Evolutionary conservation across 2,888 invertebrate species (phyloP).

Genomic region (Melangyna quadrimaculata): DNA sequence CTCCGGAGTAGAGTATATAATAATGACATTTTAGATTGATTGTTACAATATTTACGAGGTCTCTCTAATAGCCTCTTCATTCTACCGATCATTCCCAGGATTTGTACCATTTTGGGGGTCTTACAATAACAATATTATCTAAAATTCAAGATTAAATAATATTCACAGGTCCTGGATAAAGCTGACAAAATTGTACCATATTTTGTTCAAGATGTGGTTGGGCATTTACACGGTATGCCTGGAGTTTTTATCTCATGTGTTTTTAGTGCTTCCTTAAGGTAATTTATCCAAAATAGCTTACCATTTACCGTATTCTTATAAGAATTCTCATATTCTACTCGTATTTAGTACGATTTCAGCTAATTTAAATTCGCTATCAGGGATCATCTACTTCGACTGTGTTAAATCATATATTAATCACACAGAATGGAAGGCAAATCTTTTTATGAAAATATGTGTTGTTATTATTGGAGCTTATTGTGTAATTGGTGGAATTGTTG

Average conservation of each 20-base stretch:
- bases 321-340: neutral
- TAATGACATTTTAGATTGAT: no score
- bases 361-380: slow-evolving; percentile 81
- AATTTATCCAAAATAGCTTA: neutral
- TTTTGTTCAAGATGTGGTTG: slow-evolving; percentile 82
- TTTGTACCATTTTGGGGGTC: no score
- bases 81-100: no score
- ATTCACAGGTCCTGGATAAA: slow-evolving; percentile 74
- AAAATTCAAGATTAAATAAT: neutral
- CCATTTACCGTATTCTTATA: neutral
- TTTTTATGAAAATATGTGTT: slow-evolving; percentile 80
- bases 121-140: no score
- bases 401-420: slow-evolving; percentile 77
- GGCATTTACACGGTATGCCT: slow-evolving; percentile 81
- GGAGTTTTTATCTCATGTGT: slow-evolving; percentile 83
- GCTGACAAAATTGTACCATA: slow-evolving; percentile 81
- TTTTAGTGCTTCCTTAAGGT: slow-evolving; percentile 83
- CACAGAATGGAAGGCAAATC: slow-evolving; percentile 79
- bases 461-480: slow-evolving; percentile 82
- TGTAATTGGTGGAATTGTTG: slow-evolving; percentile 81
- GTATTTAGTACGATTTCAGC: slow-evolving; percentile 72
- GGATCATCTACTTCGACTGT: slow-evolving; percentile 82
- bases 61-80: no score
- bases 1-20: no score
- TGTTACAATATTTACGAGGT: no score